Percentiles rank a stretch among this genome's conserved stretches.
These are phyloP conservation scores for Crossaster papposus DNA, from an alignment of 53 echinoderm and acorn worm species.

Conservation along the genomic window DNA sequence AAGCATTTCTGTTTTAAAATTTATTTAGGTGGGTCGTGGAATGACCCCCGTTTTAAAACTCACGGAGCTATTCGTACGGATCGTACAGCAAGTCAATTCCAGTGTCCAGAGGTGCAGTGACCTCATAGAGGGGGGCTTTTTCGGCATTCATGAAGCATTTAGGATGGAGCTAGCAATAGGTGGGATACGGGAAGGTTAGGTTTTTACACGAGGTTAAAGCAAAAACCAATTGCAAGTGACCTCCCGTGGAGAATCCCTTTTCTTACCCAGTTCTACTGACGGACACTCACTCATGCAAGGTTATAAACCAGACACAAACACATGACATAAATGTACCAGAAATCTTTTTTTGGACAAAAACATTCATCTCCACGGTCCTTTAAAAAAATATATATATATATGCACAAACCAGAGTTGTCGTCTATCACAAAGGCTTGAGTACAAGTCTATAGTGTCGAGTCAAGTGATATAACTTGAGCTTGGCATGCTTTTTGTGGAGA, in stretches of 20 bases:
- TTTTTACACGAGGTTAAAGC: background rate
- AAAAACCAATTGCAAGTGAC: background rate
- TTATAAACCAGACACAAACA: too few relatives aligned
- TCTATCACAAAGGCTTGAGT: too few relatives aligned
- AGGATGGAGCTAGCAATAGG: conserved; percentile 60
- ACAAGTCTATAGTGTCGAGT: too few relatives aligned
- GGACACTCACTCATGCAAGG: background rate
- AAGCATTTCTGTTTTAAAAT: background rate
- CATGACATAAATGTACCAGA: too few relatives aligned
- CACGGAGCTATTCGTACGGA: conserved; percentile 47
- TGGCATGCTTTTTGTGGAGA: too few relatives aligned
- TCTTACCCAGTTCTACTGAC: background rate
- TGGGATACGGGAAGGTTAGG: conserved; percentile 18
- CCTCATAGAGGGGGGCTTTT: conserved; percentile 55
- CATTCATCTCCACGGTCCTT: too few relatives aligned
- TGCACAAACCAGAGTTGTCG: too few relatives aligned
- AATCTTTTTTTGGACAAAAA: too few relatives aligned
- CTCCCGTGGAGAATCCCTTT: background rate
- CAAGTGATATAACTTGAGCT: too few relatives aligned
- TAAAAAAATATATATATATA: too few relatives aligned
- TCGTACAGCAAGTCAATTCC: conserved; percentile 35
- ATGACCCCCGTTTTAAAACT: conserved; percentile 9
- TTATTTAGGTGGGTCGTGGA: background rate
- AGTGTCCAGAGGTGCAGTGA: conserved; percentile 20
- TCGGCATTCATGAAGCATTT: conserved; percentile 56